phyloP scores from a whole-genome alignment of 2,797 vertebrate species.

The Schizopygopsis malacanthus region DNA sequence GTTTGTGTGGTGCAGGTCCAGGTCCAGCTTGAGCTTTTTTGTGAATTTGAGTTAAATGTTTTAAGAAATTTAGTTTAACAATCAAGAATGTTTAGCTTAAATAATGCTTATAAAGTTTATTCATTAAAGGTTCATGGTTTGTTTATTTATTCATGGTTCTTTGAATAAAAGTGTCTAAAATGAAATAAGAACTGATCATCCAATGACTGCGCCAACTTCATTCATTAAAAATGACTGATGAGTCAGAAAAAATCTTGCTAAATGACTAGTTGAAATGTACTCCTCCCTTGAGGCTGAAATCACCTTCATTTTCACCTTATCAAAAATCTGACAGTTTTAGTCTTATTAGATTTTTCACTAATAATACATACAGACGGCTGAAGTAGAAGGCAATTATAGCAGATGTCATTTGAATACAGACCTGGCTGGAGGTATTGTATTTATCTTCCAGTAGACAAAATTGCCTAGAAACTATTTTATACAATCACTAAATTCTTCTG shows the following conservation, averaged over 20 bases:
- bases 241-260: background rate
- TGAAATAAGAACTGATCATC: background rate
- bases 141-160: too few relatives aligned
- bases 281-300: background rate
- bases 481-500: background rate
- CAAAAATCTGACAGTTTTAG: background rate
- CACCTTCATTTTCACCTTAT: background rate
- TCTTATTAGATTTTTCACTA: constrained; percentile 13
- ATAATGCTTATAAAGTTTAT: background rate
- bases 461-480: background rate
- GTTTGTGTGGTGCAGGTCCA: background rate
- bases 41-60: background rate
- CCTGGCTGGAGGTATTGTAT: background rate
- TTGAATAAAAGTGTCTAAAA: constrained; percentile 1
- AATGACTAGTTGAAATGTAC: background rate
- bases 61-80: background rate
- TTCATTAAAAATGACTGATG: constrained; percentile 3
- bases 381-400: background rate
- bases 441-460: background rate
- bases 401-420: background rate
- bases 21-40: background rate
- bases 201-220: background rate
- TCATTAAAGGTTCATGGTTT: too few relatives aligned
- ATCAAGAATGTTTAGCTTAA: background rate
- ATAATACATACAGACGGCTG: background rate